A percentile compares a stretch with the other conserved stretches of the same genome.
These are phyloP conservation scores for Eupeodes latifasciatus DNA, from an alignment of 2,888 invertebrate genomes.

Conservation along the genomic window DNA sequence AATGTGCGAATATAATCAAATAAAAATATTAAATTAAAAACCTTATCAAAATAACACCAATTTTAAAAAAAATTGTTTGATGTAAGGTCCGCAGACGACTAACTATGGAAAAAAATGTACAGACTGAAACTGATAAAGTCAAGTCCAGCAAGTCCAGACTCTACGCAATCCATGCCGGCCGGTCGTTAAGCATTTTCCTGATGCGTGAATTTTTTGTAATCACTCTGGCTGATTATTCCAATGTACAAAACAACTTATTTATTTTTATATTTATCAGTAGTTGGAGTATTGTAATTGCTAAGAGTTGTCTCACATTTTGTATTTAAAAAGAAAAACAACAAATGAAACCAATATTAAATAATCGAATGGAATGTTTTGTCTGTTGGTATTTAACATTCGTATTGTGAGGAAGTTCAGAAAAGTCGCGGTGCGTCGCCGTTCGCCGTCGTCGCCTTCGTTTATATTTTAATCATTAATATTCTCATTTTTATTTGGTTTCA, in stretches of 20 bases:
- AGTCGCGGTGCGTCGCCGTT: no score
- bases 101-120: no score
- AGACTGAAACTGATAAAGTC: no score
- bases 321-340: background rate
- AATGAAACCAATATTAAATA: constrained; percentile 2
- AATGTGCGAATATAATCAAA: no score
- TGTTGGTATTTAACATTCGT: constrained; percentile 15
- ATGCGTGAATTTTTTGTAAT: constrained; percentile 3
- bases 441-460: no score
- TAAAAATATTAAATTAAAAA: no score
- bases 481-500: background rate
- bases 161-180: no score
- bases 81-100: no score
- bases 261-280: constrained; percentile 21
- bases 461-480: background rate
- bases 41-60: no score
- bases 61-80: no score
- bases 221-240: background rate
- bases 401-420: constrained; percentile 4
- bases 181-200: background rate
- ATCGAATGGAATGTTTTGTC: background rate
- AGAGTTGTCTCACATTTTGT: background rate
- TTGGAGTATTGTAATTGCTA: no score
- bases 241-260: background rate
- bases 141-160: no score